Evolutionary conservation across 2,113 vertebrate species (phyloP).

Genomic region (Pituophis catenifer): DNA sequence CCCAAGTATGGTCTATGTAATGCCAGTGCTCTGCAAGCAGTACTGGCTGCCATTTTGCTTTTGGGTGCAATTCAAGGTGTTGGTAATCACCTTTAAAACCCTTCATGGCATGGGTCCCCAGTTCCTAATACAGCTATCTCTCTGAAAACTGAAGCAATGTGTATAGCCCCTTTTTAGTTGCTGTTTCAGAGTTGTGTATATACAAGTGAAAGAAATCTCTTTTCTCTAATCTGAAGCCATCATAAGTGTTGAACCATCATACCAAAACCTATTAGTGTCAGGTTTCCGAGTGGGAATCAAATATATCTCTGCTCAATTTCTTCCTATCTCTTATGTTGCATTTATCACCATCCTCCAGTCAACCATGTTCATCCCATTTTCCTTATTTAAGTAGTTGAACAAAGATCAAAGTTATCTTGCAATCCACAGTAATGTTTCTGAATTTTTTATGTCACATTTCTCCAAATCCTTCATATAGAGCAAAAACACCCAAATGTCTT

Average conservation of each 20-base stretch:
- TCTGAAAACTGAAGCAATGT: neutral
- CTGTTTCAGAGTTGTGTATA: neutral
- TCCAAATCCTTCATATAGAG: neutral
- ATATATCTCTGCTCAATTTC: neutral
- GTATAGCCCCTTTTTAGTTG: neutral
- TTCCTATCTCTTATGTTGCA: neutral
- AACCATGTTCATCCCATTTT: neutral
- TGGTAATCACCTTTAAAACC: too few relatives aligned
- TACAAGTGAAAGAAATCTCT: neutral
- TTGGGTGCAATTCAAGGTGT: too few relatives aligned
- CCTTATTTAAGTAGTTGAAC: neutral
- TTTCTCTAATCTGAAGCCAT: neutral
- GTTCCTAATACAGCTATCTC: neutral
- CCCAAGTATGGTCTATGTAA: too few relatives aligned
- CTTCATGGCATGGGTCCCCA: too few relatives aligned
- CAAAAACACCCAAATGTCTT: neutral
- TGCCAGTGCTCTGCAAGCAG: too few relatives aligned
- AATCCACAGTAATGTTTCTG: neutral
- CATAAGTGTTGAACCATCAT: neutral
- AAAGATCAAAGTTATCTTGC: slow-evolving; percentile 7
- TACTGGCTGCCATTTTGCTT: too few relatives aligned
- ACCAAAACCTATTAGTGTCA: neutral
- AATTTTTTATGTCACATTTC: neutral
- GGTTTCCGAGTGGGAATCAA: neutral
- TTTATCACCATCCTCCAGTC: neutral